Percentiles rank a stretch among this genome's conserved stretches.
phyloP scores from a whole-genome alignment of 1,140 invertebrate species.

The Drosophila kikkawai region DNA sequence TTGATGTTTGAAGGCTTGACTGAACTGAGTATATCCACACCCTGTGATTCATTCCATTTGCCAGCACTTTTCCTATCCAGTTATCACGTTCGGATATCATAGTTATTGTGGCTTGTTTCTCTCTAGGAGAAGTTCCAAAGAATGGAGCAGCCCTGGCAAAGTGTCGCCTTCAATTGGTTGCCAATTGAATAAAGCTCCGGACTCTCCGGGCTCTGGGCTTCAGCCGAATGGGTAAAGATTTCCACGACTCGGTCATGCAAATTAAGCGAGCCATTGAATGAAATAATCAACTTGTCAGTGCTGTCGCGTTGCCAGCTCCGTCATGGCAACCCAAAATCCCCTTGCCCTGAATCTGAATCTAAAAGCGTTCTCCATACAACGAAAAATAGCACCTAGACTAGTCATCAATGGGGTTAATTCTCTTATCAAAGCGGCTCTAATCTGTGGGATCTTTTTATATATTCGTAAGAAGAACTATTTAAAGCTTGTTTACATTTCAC shows the following conservation, averaged over 20 bases:
- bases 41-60: slow-evolving; percentile 6
- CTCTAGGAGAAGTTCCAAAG: neutral
- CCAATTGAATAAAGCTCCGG: slow-evolving; percentile 53
- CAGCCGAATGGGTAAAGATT: slow-evolving; percentile 21
- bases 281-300: slow-evolving; percentile 56
- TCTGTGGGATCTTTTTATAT: neutral
- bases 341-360: neutral
- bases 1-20: neutral
- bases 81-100: slow-evolving; percentile 18
- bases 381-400: slow-evolving; percentile 12
- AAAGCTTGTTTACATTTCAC: neutral
- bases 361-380: neutral
- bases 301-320: slow-evolving; percentile 24
- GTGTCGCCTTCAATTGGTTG: slow-evolving; percentile 42
- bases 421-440: slow-evolving; percentile 20
- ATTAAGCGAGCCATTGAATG: slow-evolving; percentile 70
- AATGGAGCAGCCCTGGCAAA: neutral
- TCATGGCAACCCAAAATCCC: neutral
- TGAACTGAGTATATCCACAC: slow-evolving; percentile 3
- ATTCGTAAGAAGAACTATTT: neutral
- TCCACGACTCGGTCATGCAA: slow-evolving; percentile 34
- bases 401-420: slow-evolving; percentile 25
- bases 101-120: neutral
- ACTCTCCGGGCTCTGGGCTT: neutral
- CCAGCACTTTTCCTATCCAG: neutral